Base-by-base conservation (phyloP, 2,113 vertebrate species). In the Ivindomyrus marchei region DNA sequence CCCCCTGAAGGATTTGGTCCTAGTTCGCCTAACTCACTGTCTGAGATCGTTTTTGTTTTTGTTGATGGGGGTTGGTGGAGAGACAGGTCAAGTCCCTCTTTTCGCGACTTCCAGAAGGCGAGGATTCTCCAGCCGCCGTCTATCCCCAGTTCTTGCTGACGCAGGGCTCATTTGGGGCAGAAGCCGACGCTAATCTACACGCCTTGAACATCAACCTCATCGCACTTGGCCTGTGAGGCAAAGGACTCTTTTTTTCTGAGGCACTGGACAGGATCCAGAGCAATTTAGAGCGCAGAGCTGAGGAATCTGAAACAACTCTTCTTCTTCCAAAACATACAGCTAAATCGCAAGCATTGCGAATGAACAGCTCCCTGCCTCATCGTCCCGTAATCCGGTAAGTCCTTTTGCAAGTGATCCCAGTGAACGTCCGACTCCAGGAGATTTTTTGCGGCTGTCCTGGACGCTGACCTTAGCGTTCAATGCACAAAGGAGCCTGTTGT, bases 401-500 rank as follows among this genome's bases (percentile, higher is more conserved):
- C 93, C 89, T 92, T 93, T 92, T 92, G 94, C 94, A 92, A 91
- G 89, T 92, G 90, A 93, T 93, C 94, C 94, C 95, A 94, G 95
- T 96, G 94, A 95, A 96, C 95, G 95, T 93, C 93, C 92, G 92
- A 92, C 90, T 91, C 92, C 91, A 70, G 36, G 21, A 62, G 53
- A 85, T 21, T n/a, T 49, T 85, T 80, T 90, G 91, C 66, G 85
- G 90, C 24, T 74, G 66, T 87, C n/a, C 27, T 36, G 27, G 89
- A 88, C n/a, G 31, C 88, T 17, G 47, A 77, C 74, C 87, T 90
- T 92, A 87, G 93, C 92, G 91, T 91, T 90, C 36, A 17, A 90
- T 90, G 92, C 94, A 96, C 95, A 96, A 95, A 94, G 95, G 94
- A 89, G 93, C 91, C 95, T 91, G 95, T 96, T 96, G 95, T 96